These are phyloP conservation scores for Phylloscopus whistleri DNA, from an alignment of 2,113 vertebrate genomes.

Conservation along the genomic window DNA sequence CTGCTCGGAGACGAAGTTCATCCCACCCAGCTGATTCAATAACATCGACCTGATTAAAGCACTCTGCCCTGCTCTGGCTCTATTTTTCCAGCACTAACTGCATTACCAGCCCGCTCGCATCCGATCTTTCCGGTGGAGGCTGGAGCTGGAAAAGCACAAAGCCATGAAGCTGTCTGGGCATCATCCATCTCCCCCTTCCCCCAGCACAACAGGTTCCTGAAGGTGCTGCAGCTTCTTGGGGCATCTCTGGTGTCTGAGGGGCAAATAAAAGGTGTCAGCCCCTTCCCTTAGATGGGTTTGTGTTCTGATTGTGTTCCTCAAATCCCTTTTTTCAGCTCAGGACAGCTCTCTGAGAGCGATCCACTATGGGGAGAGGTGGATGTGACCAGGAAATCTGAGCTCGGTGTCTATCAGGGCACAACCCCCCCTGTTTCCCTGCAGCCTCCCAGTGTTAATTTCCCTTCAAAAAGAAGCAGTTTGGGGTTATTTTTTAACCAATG, in stretches of 20 bases:
- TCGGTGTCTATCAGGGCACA: too few relatives aligned
- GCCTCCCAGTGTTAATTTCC: not conserved
- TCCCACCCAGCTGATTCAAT: not conserved
- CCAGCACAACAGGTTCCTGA: not conserved
- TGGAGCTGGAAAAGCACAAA: not conserved
- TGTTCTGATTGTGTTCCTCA: not conserved
- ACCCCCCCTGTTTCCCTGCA: not conserved
- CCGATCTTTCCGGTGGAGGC: not conserved
- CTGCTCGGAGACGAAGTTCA: not conserved
- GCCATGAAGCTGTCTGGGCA: not conserved
- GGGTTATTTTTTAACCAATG: not conserved
- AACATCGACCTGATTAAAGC: not conserved
- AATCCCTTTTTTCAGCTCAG: not conserved
- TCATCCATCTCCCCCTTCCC: not conserved
- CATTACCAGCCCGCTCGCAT: not conserved
- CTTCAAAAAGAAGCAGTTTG: not conserved
- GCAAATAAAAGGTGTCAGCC: not conserved
- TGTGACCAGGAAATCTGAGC: not conserved
- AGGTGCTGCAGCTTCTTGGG: fast-evolving
- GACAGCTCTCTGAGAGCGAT: not conserved
- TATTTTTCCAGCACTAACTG: slow-evolving; percentile 25
- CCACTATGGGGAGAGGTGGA: fast-evolving
- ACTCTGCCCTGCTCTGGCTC: not conserved
- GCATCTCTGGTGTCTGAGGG: not conserved
- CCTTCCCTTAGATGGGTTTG: not conserved